Conservation (phyloP, 2,888 invertebrate species). For the Nesidiocoris tenuis region DNA sequence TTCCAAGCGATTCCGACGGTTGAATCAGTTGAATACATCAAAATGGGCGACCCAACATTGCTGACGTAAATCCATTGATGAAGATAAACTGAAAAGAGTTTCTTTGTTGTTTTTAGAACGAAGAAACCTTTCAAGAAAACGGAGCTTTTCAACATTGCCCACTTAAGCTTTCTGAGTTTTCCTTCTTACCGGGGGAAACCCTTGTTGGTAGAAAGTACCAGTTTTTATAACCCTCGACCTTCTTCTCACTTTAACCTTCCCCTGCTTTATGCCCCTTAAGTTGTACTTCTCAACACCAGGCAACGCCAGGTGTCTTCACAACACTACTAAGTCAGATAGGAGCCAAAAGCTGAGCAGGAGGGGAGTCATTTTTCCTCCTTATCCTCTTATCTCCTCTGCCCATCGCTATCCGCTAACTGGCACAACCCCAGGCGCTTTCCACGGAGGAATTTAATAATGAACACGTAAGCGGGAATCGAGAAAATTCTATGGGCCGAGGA, state of each 20-base stretch:
- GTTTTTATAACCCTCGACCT: not conserved
- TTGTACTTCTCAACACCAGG: too few species aligned
- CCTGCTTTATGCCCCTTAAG: not conserved
- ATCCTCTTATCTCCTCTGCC: not conserved
- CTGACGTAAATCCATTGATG: not conserved
- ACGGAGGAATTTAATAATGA: slow-evolving; percentile 24
- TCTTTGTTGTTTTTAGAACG: not conserved
- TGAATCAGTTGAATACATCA: too few species aligned
- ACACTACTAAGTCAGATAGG: not conserved
- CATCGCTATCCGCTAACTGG: not conserved
- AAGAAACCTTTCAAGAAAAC: not conserved
- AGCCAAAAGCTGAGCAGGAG: not conserved
- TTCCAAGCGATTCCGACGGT: too few species aligned
- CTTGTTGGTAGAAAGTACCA: not conserved
- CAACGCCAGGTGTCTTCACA: too few species aligned
- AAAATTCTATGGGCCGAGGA: too few species aligned
- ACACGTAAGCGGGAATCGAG: slow-evolving; percentile 18
- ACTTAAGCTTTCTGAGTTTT: not conserved
- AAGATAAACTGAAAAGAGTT: not conserved
- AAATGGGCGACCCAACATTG: not conserved
- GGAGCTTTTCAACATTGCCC: not conserved
- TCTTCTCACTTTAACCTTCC: not conserved
- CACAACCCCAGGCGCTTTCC: not conserved
- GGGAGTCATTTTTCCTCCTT: not conserved
- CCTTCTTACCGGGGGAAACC: too few species aligned